Conservation (phyloP, 2,888 invertebrate genomes). For the Cerceris rybyensis region DNA sequence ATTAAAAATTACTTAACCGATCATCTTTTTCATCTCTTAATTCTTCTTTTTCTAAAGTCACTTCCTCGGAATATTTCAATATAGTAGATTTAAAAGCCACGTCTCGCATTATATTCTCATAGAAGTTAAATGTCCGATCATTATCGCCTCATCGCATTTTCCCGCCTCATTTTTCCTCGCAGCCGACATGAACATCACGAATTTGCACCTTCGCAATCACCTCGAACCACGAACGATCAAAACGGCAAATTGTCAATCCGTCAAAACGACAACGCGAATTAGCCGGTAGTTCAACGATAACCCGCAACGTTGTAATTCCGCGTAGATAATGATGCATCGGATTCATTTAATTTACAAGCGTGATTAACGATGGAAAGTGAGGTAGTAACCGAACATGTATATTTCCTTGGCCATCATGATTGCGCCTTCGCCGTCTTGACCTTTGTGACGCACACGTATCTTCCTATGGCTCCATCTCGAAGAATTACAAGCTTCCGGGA, state of each 20-base stretch:
- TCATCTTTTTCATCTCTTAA: too few species aligned
- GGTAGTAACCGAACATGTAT: slow-evolving; percentile 60
- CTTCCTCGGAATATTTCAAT: too few species aligned
- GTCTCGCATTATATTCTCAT: too few species aligned
- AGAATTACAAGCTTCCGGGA: slow-evolving; percentile 57
- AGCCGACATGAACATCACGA: too few species aligned
- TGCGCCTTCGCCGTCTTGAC: slow-evolving; percentile 37
- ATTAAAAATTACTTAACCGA: too few species aligned
- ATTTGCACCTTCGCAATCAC: too few species aligned
- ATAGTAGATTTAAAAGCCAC: too few species aligned
- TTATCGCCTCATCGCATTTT: too few species aligned
- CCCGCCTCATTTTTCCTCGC: too few species aligned
- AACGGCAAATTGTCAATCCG: neutral
- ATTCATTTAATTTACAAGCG: slow-evolving; percentile 64
- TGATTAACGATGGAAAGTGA: slow-evolving; percentile 68
- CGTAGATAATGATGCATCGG: slow-evolving; percentile 56
- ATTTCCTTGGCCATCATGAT: slow-evolving; percentile 53
- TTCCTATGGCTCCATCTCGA: slow-evolving; percentile 17
- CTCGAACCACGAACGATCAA: too few species aligned
- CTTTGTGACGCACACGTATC: slow-evolving; percentile 55
- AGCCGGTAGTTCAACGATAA: slow-evolving; percentile 17
- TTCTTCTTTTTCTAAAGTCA: too few species aligned
- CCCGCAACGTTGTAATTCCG: slow-evolving; percentile 50
- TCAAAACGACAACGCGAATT: slow-evolving; percentile 22
- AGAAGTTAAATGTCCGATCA: too few species aligned